Base-by-base conservation (phyloP, 2,113 vertebrate genomes). In the Sprattus sprattus region DNA sequence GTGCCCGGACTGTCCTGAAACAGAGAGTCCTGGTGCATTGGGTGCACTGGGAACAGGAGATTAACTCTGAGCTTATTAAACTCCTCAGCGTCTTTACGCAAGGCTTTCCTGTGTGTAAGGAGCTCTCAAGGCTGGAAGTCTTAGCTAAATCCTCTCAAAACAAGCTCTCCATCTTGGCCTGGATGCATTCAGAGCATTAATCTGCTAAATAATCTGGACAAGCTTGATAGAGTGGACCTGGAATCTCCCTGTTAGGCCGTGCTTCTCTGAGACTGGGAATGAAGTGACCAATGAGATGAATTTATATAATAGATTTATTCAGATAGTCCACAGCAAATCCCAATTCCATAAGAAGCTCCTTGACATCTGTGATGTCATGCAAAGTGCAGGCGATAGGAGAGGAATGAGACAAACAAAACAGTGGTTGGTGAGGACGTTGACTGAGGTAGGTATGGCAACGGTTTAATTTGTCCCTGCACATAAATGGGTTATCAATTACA, bases 111-210 rank as follows among this genome's bases (percentile, higher is more conserved):
- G 39, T 13, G 11, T 28, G 11, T 78, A 78, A 78, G 28, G 25
- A 32, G 71, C 71, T 78, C 71, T 78, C 15, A 15, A 10, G 28
- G 28, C 32, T 78, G 28, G 71, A 78, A 78, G 71, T 13, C 71
- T 78, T 5, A 78, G 32, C 71, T 6, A 39, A 78, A 78, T 78
- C 71, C 71, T 16, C 71, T 78, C 71, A 39, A 78, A 78, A 78
- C 71, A 39, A 78, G 32, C 71, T 32, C 71, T 78, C 13, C 32
- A 78, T 39, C 13, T 78, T 13, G 25, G 18, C 25, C 25, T 16
- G 71, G 13, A 11, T 11, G 71, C 28, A 28, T 39, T 39, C 2
- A 16, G 28, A 39, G 25, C 9, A 0, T 32, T 78, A 78, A 78
- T 78, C 71, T 78, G 71, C 25, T 0, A 13, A 32, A 39, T 28